Percentiles rank a stretch among this genome's conserved stretches.
Evolutionary conservation across 2,113 vertebrate species (phyloP).

Genomic region (Gobiocypris rarus): DNA sequence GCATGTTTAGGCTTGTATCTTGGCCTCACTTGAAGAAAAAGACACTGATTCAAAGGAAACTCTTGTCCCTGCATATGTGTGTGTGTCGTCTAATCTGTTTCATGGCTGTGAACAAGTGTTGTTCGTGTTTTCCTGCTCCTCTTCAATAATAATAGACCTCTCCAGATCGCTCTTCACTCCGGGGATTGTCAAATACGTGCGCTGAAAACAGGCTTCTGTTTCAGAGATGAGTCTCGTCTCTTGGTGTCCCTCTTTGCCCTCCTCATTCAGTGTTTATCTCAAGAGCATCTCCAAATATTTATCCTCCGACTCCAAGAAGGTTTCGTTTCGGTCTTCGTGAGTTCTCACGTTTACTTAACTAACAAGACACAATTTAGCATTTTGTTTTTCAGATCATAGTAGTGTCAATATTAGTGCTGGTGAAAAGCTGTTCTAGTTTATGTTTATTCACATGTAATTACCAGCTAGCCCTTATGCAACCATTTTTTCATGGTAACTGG

Average conservation of each 20-base stretch:
- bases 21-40: neutral
- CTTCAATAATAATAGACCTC: slow-evolving; percentile 21
- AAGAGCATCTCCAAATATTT: slow-evolving; percentile 13
- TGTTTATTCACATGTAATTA: neutral
- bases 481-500: neutral
- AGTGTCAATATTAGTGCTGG: too few relatives aligned
- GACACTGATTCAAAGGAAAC: neutral
- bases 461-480: too few relatives aligned
- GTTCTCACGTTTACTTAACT: neutral
- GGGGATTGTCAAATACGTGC: slow-evolving; percentile 1
- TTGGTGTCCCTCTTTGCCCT: neutral
- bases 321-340: neutral
- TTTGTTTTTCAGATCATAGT: neutral
- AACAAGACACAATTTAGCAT: neutral
- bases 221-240: slow-evolving; percentile 23
- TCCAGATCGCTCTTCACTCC: slow-evolving; percentile 14
- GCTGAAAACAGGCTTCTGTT: slow-evolving; percentile 17
- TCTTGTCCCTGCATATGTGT: neutral
- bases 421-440: neutral
- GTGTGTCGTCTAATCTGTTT: neutral
- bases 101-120: slow-evolving; percentile 19
- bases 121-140: slow-evolving; percentile 1
- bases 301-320: neutral
- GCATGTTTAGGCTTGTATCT: neutral
- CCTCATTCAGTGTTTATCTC: neutral